A percentile compares a stretch with the other conserved stretches of the same genome.
Evolutionary conservation across 2,888 invertebrate species (phyloP).

Genomic region (Macrosiphum euphorbiae): DNA sequence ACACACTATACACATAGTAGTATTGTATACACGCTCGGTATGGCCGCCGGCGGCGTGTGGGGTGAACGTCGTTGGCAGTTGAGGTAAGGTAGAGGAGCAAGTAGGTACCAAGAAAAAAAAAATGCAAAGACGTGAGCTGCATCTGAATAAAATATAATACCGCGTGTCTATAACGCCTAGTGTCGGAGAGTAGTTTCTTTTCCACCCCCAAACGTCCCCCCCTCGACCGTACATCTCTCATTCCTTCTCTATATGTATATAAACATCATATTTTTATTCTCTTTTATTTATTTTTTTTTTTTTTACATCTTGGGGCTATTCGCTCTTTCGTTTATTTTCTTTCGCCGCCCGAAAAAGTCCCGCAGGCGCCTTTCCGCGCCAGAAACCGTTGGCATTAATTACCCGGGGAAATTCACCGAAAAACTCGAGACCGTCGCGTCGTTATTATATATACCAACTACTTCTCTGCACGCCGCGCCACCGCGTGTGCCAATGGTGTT

Average conservation of each 20-base stretch:
- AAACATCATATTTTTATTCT: not conserved
- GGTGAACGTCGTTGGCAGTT: not conserved
- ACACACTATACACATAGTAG: not conserved
- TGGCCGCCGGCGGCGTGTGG: not conserved
- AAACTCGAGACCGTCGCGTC: not conserved
- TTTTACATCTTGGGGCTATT: constrained; percentile 39
- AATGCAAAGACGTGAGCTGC: constrained; percentile 60
- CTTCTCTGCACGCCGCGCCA: not conserved
- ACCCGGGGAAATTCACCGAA: constrained; percentile 19
- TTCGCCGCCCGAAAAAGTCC: constrained; percentile 33
- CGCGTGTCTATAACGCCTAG: constrained; percentile 55
- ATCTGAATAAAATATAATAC: constrained; percentile 60
- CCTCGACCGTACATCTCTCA: not conserved
- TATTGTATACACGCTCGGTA: not conserved
- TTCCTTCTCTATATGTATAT: not conserved
- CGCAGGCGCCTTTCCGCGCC: constrained; percentile 55
- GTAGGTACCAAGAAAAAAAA: constrained; percentile 10
- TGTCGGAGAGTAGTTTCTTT: constrained; percentile 41
- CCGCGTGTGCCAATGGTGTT: not conserved
- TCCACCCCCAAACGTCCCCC: not conserved
- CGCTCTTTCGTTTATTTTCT: constrained; percentile 37
- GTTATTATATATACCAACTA: not conserved
- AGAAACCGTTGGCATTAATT: constrained; percentile 57
- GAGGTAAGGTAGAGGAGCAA: not conserved
- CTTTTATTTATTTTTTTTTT: not conserved